Conservation (phyloP, 2,113 vertebrate species). For the Struthidea cinerea region DNA sequence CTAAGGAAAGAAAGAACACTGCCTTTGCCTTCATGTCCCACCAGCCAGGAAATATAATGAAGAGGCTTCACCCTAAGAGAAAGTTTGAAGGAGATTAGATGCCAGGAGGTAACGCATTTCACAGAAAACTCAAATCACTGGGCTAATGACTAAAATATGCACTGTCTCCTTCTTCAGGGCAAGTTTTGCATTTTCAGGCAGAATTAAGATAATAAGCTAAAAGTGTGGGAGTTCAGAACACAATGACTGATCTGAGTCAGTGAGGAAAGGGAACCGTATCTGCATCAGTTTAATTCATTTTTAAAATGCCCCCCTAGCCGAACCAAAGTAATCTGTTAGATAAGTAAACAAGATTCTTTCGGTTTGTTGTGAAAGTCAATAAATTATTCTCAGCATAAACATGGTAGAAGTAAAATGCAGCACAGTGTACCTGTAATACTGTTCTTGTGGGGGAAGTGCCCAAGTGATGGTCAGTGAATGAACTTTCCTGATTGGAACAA, state of each 20-base stretch:
- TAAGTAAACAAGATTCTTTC: not conserved
- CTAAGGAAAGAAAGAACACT: conserved; percentile 92
- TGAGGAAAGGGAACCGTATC: not conserved
- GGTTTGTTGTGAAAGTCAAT: not conserved
- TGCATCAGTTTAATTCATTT: not conserved
- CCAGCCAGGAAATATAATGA: conserved; percentile 95
- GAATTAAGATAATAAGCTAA: not conserved
- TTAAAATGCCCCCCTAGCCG: not conserved
- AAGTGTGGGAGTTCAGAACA: not conserved
- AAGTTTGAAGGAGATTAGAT: not conserved
- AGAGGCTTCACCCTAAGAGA: conserved; percentile 90
- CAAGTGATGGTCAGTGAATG: conserved; percentile 93
- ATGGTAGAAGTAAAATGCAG: not conserved
- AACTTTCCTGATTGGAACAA: conserved; percentile 92
- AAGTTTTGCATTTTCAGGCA: conserved; percentile 23
- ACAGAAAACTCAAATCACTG: not conserved
- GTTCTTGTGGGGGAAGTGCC: conserved; percentile 90
- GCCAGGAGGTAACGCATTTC: not conserved
- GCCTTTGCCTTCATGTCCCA: conserved; percentile 94
- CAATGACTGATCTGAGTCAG: not conserved
- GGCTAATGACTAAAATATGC: not conserved
- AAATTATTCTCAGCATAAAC: not conserved
- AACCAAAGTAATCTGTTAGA: not conserved
- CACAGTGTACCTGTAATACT: conserved; percentile 85
- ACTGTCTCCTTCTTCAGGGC: not conserved